Evolutionary conservation across 2,797 vertebrate genomes (phyloP).

Genomic region (Sebastes reedi): DNA sequence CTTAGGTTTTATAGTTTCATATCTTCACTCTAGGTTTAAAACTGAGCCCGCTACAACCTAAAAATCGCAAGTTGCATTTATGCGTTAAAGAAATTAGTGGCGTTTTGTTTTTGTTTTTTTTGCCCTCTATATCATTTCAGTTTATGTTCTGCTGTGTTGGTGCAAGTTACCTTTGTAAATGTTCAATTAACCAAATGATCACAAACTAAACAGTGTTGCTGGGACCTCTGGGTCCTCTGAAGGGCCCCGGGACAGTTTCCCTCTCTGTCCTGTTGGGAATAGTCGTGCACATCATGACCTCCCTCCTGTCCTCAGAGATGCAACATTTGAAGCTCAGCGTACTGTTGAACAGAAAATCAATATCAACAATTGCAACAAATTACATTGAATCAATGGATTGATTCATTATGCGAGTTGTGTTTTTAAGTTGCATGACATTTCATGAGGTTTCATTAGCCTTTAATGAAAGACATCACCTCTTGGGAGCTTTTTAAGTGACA

Average conservation of each 20-base stretch:
- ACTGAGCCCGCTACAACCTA: too few species aligned
- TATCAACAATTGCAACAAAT: constrained; percentile 37
- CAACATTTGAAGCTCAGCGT: neutral
- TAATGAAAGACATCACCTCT: constrained; percentile 5
- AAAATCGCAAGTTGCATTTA: too few species aligned
- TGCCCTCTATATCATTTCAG: neutral
- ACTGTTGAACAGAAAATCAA: constrained; percentile 24
- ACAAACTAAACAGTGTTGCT: neutral
- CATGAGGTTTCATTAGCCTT: neutral
- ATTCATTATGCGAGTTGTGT: neutral
- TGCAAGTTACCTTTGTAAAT: neutral
- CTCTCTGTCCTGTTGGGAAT: neutral
- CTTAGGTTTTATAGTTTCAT: too few species aligned
- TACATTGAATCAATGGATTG: constrained; percentile 13
- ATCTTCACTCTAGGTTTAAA: too few species aligned
- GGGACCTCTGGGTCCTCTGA: neutral
- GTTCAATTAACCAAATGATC: neutral
- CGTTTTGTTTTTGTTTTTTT: neutral
- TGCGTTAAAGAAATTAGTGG: too few species aligned
- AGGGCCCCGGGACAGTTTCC: neutral
- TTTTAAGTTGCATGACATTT: neutral
- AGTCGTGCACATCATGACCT: neutral
- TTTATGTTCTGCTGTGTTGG: neutral
- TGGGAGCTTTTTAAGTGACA: neutral
- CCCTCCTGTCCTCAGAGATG: neutral